A percentile compares a stretch with the other conserved stretches of the same genome.
Conservation (phyloP, 2,888 invertebrate species). For the Metopia argyrocephala region DNA sequence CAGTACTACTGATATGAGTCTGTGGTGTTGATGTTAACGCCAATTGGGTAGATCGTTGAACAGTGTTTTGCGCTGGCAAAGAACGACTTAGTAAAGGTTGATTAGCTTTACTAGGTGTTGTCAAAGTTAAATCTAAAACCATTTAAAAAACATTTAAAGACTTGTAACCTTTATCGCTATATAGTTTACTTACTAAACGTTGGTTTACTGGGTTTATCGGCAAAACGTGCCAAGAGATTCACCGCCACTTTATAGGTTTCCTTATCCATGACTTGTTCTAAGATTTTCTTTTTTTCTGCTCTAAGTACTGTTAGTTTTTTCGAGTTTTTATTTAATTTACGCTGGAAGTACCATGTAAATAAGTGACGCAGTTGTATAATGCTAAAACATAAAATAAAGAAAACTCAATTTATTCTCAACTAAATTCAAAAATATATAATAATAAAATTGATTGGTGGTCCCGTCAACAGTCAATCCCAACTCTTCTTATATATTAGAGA, state of each 20-base stretch:
- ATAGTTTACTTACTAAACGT: constrained; percentile 45
- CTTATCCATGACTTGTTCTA: constrained; percentile 97
- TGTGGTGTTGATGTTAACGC: constrained; percentile 25
- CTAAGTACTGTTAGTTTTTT: constrained; percentile 85
- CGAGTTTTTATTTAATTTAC: constrained; percentile 88
- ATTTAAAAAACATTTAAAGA: not conserved
- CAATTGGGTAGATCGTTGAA: constrained; percentile 28
- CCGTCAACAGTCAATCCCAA: no score
- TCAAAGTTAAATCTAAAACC: constrained; percentile 36
- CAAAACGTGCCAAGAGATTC: constrained; percentile 77
- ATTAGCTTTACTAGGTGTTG: constrained; percentile 33
- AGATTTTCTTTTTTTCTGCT: constrained; percentile 90
- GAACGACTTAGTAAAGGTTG: constrained; percentile 62
- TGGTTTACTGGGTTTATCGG: constrained; percentile 71
- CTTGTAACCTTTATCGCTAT: not conserved
- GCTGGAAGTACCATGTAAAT: constrained; percentile 93
- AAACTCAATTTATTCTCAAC: not conserved
- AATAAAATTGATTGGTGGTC: no score
- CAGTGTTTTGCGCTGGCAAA: not conserved
- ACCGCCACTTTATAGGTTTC: constrained; percentile 94
- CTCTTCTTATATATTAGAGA: no score
- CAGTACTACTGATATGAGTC: constrained; percentile 50
- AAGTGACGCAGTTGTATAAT: constrained; percentile 87
- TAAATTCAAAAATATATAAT: no score
- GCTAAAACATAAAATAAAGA: constrained; percentile 79